Evolutionary conservation across 1,140 invertebrate genomes (phyloP).

Genomic region (Matsumurasca onukii): DNA sequence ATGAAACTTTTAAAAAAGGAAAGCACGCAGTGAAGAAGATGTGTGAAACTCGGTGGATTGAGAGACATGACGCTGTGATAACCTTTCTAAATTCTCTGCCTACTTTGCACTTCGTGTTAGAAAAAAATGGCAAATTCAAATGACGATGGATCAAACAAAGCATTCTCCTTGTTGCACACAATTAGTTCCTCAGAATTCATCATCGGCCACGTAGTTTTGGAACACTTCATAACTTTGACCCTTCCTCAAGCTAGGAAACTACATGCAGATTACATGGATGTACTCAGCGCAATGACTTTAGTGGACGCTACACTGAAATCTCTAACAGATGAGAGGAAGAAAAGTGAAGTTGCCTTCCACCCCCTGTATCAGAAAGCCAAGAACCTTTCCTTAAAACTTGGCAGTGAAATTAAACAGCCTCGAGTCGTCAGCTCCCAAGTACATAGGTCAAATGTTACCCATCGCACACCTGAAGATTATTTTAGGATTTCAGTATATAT

Average conservation of each 20-base stretch:
- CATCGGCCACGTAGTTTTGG: neutral
- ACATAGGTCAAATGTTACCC: neutral
- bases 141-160: neutral
- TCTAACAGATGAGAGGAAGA: neutral
- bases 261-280: conserved; percentile 11
- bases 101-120: neutral
- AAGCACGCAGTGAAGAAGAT: neutral
- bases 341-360: neutral
- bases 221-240: neutral
- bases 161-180: neutral
- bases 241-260: neutral
- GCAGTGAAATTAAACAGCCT: neutral
- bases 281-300: neutral
- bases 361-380: neutral
- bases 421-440: neutral
- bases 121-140: neutral
- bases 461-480: neutral
- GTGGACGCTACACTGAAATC: neutral
- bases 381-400: neutral
- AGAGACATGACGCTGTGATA: conserved; percentile 6
- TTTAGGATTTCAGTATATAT: neutral
- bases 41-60: conserved; percentile 20
- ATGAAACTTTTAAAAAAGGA: neutral
- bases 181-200: conserved; percentile 4
- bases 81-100: neutral